A percentile compares a stretch with the other conserved stretches of the same genome.
Conservation (phyloP, 2,113 vertebrate genomes). For the Gymnorhina tibicen region DNA sequence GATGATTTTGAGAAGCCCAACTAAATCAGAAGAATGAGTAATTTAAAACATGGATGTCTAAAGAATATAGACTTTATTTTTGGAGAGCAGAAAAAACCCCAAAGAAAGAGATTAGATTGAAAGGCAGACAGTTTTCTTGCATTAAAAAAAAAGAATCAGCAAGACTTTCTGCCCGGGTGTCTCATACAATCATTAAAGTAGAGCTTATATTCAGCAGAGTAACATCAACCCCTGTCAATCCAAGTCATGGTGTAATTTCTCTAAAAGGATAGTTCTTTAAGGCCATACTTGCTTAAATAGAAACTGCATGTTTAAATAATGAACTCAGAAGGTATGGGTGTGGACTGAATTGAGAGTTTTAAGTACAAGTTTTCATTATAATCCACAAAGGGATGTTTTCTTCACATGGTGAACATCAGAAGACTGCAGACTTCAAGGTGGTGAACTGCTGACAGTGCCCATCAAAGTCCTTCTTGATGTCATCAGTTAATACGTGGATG, state of each 20-base stretch:
- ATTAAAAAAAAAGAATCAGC: background rate
- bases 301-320: background rate
- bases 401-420: background rate
- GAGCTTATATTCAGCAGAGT: background rate
- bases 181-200: background rate
- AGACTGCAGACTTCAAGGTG: background rate
- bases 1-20: background rate
- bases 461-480: background rate
- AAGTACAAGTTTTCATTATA: background rate
- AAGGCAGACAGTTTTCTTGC: background rate
- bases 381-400: background rate
- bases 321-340: background rate
- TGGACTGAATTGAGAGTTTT: background rate
- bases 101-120: background rate
- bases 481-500: background rate
- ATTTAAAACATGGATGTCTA: background rate
- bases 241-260: background rate
- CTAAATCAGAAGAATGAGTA: background rate
- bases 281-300: background rate
- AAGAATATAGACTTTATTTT: background rate
- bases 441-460: background rate
- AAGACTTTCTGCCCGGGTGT: background rate
- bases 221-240: background rate
- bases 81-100: background rate
- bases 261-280: background rate